A percentile compares a stretch with the other conserved stretches of the same genome.
phyloP scores from a whole-genome alignment of 1,140 invertebrate species.

The Pogonognathellus flavescens region DNA sequence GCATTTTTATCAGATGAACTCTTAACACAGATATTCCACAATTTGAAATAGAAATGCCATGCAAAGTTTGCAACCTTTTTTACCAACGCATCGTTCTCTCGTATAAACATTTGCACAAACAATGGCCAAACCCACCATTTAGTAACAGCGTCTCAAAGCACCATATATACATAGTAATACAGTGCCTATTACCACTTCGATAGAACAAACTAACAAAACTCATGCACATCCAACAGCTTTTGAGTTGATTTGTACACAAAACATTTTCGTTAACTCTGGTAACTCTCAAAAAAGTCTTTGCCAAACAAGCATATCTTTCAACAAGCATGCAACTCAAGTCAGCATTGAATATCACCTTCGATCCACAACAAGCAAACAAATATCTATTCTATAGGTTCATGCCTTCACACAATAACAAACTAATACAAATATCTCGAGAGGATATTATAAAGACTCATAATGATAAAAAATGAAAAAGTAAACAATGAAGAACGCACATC shows the following conservation, averaged over 20 bases:
- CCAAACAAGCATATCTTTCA: conserved; percentile 33
- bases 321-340: not conserved
- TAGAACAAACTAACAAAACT: not conserved
- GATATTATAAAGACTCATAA: not conserved
- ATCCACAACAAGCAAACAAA: not conserved
- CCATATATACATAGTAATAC: not conserved
- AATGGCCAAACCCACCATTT: too few species aligned
- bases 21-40: conserved; percentile 28
- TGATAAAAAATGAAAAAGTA: conserved; percentile 10
- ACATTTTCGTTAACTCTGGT: not conserved
- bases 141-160: not conserved
- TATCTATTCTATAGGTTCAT: not conserved
- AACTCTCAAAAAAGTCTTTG: not conserved
- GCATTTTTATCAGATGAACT: conserved; percentile 35
- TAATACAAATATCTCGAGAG: not conserved
- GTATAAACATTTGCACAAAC: not conserved
- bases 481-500: conserved; percentile 23
- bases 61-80: not conserved
- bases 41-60: conserved; percentile 5
- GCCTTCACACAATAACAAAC: not conserved
- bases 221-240: conserved; percentile 4
- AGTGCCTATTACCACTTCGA: not conserved
- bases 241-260: conserved; percentile 11
- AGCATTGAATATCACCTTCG: not conserved
- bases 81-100: not conserved